These are phyloP conservation scores for Drosophila antonietae DNA, from an alignment of 2,888 invertebrate genomes.

Conservation along the genomic window DNA sequence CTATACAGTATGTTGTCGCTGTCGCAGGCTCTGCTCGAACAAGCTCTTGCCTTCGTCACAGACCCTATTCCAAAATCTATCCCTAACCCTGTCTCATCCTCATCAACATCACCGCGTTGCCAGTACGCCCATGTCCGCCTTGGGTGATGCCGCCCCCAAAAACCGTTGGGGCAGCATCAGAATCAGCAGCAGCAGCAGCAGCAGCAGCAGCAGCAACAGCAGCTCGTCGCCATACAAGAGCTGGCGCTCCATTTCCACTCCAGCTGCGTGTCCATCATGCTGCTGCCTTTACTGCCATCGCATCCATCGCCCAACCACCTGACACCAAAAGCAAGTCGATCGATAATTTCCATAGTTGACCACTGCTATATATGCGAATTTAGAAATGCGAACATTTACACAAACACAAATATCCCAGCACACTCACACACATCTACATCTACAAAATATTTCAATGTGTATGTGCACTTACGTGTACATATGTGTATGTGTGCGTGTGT, in stretches of 20 bases:
- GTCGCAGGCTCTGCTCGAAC: constrained; percentile 42
- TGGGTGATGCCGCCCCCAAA: constrained; percentile 75
- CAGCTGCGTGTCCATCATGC: constrained; percentile 74
- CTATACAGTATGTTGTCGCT: constrained; percentile 48
- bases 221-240: constrained; percentile 61
- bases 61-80: constrained; percentile 56
- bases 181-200: constrained; percentile 12
- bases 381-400: constrained; percentile 81
- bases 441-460: constrained; percentile 31
- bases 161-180: constrained; percentile 54
- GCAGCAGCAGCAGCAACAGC: constrained; percentile 23
- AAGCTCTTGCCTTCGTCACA: constrained; percentile 29
- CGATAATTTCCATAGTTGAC: constrained; percentile 85
- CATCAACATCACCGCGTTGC: constrained; percentile 37
- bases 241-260: constrained; percentile 44
- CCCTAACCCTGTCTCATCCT: constrained; percentile 35
- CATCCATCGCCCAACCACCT: constrained; percentile 80
- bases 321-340: constrained; percentile 84
- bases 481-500: constrained; percentile 13
- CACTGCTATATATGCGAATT: constrained; percentile 83
- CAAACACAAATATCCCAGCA: constrained; percentile 65
- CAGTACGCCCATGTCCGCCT: constrained; percentile 65
- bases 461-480: not conserved
- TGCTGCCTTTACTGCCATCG: constrained; percentile 61
- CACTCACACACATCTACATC: constrained; percentile 14